Percentiles rank a stretch among this genome's conserved stretches.
These are phyloP conservation scores for Trypoxylus dichotomus DNA, from an alignment of 1,140 invertebrate genomes.

Conservation along the genomic window DNA sequence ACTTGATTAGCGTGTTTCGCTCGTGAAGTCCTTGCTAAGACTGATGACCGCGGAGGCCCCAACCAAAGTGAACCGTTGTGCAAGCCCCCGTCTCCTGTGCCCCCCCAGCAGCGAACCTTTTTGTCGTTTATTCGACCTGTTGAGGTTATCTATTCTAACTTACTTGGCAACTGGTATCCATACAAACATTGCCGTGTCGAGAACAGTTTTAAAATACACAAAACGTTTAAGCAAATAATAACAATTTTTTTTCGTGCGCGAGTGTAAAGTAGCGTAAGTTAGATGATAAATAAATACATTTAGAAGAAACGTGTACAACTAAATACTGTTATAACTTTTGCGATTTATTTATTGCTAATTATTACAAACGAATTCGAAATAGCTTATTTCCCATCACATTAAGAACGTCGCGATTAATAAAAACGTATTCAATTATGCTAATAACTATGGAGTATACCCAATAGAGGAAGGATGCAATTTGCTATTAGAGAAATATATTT, in stretches of 20 bases:
- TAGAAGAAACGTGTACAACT: neutral
- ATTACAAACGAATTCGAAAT: neutral
- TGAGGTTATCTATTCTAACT: slow-evolving; percentile 49
- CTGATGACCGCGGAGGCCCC: slow-evolving; percentile 41
- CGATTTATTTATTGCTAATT: neutral
- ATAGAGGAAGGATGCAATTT: no score
- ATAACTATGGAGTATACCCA: neutral
- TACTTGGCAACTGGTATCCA: slow-evolving; percentile 36
- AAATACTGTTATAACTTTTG: neutral
- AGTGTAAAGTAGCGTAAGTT: neutral
- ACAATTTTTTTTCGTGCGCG: neutral
- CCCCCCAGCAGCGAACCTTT: slow-evolving; percentile 34
- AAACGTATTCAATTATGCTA: neutral
- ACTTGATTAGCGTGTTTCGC: slow-evolving; percentile 35
- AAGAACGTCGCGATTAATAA: neutral
- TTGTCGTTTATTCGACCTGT: slow-evolving; percentile 43
- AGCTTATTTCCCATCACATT: neutral
- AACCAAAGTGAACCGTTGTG: slow-evolving; percentile 49
- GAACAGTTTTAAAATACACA: slow-evolving; percentile 10
- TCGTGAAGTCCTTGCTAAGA: slow-evolving; percentile 48
- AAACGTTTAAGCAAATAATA: slow-evolving; percentile 1
- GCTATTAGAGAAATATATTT: no score
- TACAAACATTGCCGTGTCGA: neutral
- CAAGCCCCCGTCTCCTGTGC: slow-evolving; percentile 35
- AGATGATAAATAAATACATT: neutral